Evolutionary conservation across 2,888 invertebrate genomes (phyloP), one percentile per base, ranked within the genome.

Genomic region (Dryomyza anilis): DNA sequence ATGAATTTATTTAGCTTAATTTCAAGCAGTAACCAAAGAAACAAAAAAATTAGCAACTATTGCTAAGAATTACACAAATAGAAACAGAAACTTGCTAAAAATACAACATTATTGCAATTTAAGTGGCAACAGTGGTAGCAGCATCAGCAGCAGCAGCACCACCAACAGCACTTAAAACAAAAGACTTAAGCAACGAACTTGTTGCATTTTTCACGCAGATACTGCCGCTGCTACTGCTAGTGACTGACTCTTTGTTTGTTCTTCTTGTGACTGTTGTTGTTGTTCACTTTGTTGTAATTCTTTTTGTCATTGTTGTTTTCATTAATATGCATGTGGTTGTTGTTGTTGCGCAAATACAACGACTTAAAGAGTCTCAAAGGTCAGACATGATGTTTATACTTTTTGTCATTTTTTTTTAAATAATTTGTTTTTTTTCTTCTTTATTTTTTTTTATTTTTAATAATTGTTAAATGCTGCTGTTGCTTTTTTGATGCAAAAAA

Each of bases 101-200:
- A 39, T 12, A 39, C 12, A 39, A 39, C n/a, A 39, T 39, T 7
- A 39, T 39, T 39, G 39, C 39, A 39, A 39, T 14, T 39, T 39
- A 39, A 39, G 39, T 39, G 39, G 39, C 39, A n/a, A 7, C 39
- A n/a, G 39, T 14, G 39, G 39, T 39, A n/a, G 39, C n/a, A 39
- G 33, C 7, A 33, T 6, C 7, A 33, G 33, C 7, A 33, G 39
- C 39, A 39, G 39, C 39, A 39, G 39, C n/a, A 39, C 7, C 7
- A 33, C 7, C 7, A 33, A 12, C 7, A 33, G 43, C 16, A 1
- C 2, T 1, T 19, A 33, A 23, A 59, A 59, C 48, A 33, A 59
- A 59, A 59, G 59, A 59, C 48, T 46, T 33, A 27, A 33, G 48
- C 30, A 21, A 48, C 59, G 48, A 48, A 59, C 59, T 46, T 59